Percentiles rank a stretch among this genome's conserved stretches.
phyloP scores from a whole-genome alignment of 1,140 invertebrate species.

The Caenorhabditis inopinata region DNA sequence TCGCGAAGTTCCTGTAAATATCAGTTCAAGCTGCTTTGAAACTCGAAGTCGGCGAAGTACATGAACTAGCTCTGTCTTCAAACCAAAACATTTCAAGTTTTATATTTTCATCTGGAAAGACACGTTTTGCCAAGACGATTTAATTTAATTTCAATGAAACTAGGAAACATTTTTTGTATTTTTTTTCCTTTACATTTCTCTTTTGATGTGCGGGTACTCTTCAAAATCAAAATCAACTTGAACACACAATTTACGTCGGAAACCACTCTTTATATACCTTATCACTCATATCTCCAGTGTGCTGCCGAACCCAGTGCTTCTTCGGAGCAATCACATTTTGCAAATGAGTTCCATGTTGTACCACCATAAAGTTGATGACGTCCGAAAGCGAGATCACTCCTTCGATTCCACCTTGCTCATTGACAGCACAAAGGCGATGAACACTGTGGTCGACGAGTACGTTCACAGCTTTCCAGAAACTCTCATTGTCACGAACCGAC shows the following conservation, averaged over 20 bases:
- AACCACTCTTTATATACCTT: background rate
- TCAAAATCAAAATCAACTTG: no score
- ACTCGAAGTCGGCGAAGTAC: no score
- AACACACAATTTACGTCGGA: no score
- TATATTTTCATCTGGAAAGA: no score
- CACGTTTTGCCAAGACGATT: no score
- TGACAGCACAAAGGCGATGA: constrained; percentile 41
- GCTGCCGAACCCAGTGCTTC: constrained; percentile 21
- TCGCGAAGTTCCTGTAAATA: background rate
- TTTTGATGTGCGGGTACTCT: no score
- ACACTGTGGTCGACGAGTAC: constrained; percentile 47
- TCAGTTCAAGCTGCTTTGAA: no score
- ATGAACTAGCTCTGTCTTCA: no score
- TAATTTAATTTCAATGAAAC: no score
- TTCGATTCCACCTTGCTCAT: constrained; percentile 43
- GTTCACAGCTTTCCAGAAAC: constrained; percentile 40
- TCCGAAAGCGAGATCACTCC: constrained; percentile 45
- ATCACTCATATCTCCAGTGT: constrained; percentile 19
- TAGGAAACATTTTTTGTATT: no score
- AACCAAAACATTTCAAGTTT: no score
- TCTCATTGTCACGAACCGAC: constrained; percentile 43
- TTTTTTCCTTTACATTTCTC: no score
- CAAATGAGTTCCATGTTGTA: constrained; percentile 16
- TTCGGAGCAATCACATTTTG: background rate
- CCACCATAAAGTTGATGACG: constrained; percentile 45